Evolutionary conservation across 2,113 vertebrate species (phyloP), one percentile per base, ranked within the genome.

Genomic region (Glaucomys volans): DNA sequence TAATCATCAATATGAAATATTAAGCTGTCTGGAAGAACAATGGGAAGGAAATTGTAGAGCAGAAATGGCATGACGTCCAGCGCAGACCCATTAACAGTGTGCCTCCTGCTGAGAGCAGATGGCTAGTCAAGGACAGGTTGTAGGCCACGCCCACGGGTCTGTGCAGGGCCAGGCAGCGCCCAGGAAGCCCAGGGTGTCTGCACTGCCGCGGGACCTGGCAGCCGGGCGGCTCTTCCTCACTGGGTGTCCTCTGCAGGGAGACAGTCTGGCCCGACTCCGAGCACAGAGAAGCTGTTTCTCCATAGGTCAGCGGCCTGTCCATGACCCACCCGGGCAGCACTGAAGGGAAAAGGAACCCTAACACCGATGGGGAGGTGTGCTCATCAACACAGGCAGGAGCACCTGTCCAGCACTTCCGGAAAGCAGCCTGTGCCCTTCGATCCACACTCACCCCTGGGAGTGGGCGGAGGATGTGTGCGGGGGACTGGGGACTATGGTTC

Each of bases 1-100:
- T 98, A 98, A 98, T 98, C 98, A 98, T 97, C 96, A 91, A 85
- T 83, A 97, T 64, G 35, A 98, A 98, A 98, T 96, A 98, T 97
- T 97, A 98, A 98, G 97, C 96, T 96, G 97, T 97, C 97, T 97
- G 96, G 89, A 97, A 98, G 90, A 97, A 95, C 86, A 96, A 80
- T 4, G n/a, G 92, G 94, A 91, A 98, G 97, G 98, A 98, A 98
- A 98, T 96, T 88, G 85, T 80, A 95, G 52, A 95, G 86, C 94
- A 97, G 97, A 98, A 98, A 92, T 81, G 17, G 2, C 97, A 93
- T 97, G 96, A 40, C 62, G 75, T 85, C 94, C 91, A 93, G 97
- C 98, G 90, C 44, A 94, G 94, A 89, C 64, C 1, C 82, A 50
- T 88, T 97, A 96, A 88, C 80, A 98, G 66, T 79, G 96, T 64